Evolutionary conservation across 2,888 invertebrate genomes (phyloP).

Genomic region (Drosophila pseudotakahashii): DNA sequence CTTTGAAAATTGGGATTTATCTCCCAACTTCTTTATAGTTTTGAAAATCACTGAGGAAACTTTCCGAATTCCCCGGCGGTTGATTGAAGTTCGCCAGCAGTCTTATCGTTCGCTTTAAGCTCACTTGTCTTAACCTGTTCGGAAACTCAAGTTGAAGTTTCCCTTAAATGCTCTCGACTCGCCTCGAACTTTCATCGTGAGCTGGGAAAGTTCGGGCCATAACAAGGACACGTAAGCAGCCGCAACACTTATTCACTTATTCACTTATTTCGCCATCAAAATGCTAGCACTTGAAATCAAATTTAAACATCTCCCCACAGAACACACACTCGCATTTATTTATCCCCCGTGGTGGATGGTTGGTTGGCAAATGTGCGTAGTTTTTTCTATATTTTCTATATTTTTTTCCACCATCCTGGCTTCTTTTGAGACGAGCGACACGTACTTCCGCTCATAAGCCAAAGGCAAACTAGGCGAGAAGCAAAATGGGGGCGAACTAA

Average conservation of each 20-base stretch:
- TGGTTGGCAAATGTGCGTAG: constrained; percentile 45
- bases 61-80: not conserved
- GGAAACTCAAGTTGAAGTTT: constrained; percentile 4
- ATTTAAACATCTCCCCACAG: constrained; percentile 68
- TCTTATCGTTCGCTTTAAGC: constrained; percentile 22
- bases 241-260: constrained; percentile 79
- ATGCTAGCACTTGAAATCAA: constrained; percentile 74
- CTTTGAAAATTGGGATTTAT: constrained; percentile 9
- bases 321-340: constrained; percentile 27
- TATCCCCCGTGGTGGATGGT: constrained; percentile 37
- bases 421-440: constrained; percentile 55
- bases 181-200: constrained; percentile 6
- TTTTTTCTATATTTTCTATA: constrained; percentile 28
- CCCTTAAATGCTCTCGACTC: constrained; percentile 1
- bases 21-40: constrained; percentile 3
- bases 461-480: constrained; percentile 61
- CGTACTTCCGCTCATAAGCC: constrained; percentile 77
- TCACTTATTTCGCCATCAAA: constrained; percentile 79
- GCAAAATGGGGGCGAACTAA: constrained; percentile 38
- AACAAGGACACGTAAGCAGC: constrained; percentile 63
- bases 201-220: constrained; percentile 30
- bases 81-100: constrained; percentile 15
- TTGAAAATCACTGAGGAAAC: constrained; percentile 14
- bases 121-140: constrained; percentile 17
- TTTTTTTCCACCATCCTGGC: constrained; percentile 13